These are phyloP conservation scores for Acanthopagrus latus DNA, from an alignment of 2,797 vertebrate genomes.

Conservation along the genomic window DNA sequence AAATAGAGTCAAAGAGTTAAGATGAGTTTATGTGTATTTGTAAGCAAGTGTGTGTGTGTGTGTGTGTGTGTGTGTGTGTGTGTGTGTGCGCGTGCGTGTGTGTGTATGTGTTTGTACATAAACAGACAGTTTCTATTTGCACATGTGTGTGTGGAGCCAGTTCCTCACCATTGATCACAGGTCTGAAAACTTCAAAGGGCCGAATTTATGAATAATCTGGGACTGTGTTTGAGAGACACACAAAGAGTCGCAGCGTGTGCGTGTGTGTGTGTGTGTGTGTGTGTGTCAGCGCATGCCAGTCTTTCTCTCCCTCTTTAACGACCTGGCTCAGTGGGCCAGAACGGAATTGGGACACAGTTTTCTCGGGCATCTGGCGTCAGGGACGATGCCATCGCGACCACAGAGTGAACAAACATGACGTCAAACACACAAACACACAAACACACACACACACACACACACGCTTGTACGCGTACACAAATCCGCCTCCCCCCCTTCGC, in stretches of 20 bases:
- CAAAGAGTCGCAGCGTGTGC: constrained; percentile 21
- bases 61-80: constrained; percentile 19
- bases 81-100: constrained; percentile 24
- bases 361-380: constrained; percentile 82
- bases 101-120: constrained; percentile 27
- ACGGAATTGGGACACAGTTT: constrained; percentile 76
- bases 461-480: constrained; percentile 14
- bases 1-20: not conserved
- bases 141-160: constrained; percentile 50
- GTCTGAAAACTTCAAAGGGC: constrained; percentile 80
- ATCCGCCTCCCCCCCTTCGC: not conserved
- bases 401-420: constrained; percentile 83
- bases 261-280: constrained; percentile 35
- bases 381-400: constrained; percentile 81
- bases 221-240: constrained; percentile 66
- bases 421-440: constrained; percentile 70
- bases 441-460: constrained; percentile 11
- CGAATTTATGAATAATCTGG: constrained; percentile 69
- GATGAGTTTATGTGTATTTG: constrained; percentile 30
- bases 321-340: constrained; percentile 81
- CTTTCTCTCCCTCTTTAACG: constrained; percentile 73
- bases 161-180: constrained; percentile 81
- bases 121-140: constrained; percentile 58
- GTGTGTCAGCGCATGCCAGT: constrained; percentile 26
- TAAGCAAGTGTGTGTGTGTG: constrained; percentile 13